phyloP scores from a whole-genome alignment of 2,797 vertebrate genomes.

The Micromesistius poutassou region DNA sequence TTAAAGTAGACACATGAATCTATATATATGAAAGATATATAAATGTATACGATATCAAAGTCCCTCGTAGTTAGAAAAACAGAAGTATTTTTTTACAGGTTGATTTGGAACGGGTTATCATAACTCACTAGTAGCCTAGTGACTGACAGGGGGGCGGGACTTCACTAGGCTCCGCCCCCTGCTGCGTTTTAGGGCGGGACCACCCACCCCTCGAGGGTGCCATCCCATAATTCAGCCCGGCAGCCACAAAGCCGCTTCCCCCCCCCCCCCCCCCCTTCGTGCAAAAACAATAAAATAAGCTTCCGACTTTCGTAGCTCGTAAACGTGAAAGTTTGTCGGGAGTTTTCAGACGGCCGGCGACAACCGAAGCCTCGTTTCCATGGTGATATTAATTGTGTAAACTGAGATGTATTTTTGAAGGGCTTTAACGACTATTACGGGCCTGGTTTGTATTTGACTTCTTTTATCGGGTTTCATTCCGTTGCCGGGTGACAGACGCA shows the following conservation, averaged over 20 bases:
- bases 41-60: not conserved
- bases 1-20: not conserved
- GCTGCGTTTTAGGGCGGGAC: no score
- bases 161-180: no score
- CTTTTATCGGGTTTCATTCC: not conserved
- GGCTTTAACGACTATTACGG: not conserved
- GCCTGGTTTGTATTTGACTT: not conserved
- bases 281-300: not conserved
- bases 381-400: not conserved
- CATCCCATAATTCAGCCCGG: no score
- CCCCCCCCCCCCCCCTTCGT: no score
- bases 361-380: not conserved
- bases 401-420: not conserved
- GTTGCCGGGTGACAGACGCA: slow-evolving; percentile 77
- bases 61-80: not conserved
- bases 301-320: not conserved
- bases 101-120: not conserved
- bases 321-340: no score
- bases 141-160: no score
- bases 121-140: not conserved
- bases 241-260: no score
- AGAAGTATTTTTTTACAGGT: slow-evolving; percentile 15
- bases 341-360: not conserved
- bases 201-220: no score
- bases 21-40: not conserved